These are phyloP conservation scores for Alligator sinensis DNA, from an alignment of 2,113 vertebrate genomes.

Conservation along the genomic window DNA sequence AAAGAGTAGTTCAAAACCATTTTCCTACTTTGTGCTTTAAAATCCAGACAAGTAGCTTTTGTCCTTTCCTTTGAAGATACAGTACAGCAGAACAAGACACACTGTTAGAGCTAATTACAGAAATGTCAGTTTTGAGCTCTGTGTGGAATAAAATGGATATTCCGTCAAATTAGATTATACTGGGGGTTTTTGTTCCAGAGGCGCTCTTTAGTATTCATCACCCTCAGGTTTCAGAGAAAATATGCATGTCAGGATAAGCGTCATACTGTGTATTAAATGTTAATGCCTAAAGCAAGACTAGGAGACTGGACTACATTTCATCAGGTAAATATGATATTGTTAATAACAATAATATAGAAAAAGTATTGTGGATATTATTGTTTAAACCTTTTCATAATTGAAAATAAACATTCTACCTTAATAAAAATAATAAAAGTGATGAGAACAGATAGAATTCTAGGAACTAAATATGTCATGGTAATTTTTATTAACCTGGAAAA, in stretches of 20 bases:
- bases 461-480: neutral
- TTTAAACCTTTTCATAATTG: neutral
- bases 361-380: neutral
- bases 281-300: neutral
- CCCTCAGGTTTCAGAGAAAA: neutral
- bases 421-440: neutral
- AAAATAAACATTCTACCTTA: neutral
- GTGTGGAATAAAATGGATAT: neutral
- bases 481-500: neutral
- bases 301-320: neutral
- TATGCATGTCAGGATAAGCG: neutral
- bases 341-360: neutral
- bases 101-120: slow-evolving; percentile 40
- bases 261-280: neutral
- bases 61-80: slow-evolving; percentile 9
- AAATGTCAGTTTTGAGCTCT: slow-evolving; percentile 28
- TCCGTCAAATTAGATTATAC: neutral
- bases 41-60: slow-evolving; percentile 6
- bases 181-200: neutral
- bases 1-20: neutral
- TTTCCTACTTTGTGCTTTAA: slow-evolving; percentile 1
- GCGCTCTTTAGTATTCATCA: neutral
- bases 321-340: neutral
- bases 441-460: neutral
- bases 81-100: neutral